Conservation (phyloP, 1,140 invertebrate species). For the Archivesica marissinica region DNA sequence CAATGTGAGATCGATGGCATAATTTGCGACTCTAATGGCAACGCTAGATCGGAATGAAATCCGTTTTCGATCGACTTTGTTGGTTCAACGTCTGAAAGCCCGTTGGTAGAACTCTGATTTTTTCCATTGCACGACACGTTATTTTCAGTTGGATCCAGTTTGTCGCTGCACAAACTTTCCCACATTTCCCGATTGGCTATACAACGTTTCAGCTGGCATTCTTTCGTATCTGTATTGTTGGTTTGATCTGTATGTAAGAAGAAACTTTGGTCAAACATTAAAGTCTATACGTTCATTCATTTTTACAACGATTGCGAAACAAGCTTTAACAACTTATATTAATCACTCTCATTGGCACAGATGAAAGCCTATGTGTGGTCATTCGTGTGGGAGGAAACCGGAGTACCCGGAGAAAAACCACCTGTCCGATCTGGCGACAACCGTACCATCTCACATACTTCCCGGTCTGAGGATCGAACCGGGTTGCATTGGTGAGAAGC, state of each 20-base stretch:
- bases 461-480: no score
- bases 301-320: no score
- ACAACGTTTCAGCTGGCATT: conserved; percentile 86
- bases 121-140: background rate
- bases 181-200: conserved; percentile 86
- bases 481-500: no score
- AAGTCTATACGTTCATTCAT: background rate
- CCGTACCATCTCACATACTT: no score
- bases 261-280: no score
- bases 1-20: conserved; percentile 41
- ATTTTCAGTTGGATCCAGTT: background rate
- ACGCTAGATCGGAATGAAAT: background rate
- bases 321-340: no score
- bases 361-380: no score
- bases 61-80: background rate
- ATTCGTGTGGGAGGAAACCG: no score
- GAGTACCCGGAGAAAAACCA: no score
- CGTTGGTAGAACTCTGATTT: background rate
- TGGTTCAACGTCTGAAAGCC: background rate
- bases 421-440: no score
- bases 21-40: background rate
- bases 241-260: conserved; percentile 76
- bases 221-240: conserved; percentile 73
- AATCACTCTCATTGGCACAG: no score
- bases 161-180: conserved; percentile 78